Evolutionary conservation across 2,888 invertebrate species (phyloP).

Genomic region (Teleiodes luculella): DNA sequence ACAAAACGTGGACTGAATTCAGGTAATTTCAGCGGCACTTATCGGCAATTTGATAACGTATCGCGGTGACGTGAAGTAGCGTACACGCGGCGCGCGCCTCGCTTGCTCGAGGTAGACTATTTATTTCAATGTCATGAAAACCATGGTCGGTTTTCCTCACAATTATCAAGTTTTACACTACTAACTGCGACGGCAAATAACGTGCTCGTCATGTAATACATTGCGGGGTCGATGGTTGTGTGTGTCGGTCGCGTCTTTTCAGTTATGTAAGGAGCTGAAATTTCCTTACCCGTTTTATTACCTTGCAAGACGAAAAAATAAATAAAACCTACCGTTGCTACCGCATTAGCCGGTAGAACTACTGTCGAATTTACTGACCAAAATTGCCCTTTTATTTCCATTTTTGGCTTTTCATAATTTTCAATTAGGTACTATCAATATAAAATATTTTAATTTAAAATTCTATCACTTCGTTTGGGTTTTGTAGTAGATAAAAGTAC

Average conservation of each 20-base stretch:
- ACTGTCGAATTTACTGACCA: too few species aligned
- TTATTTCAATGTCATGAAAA: constrained; percentile 36
- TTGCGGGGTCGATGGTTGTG: neutral
- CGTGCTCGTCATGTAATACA: constrained; percentile 28
- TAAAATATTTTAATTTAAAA: too few species aligned
- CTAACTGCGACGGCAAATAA: constrained; percentile 34
- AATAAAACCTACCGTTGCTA: too few species aligned
- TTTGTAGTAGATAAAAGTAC: too few species aligned
- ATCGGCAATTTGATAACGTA: constrained; percentile 34
- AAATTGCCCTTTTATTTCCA: too few species aligned
- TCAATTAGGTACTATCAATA: too few species aligned
- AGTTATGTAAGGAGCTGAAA: too few species aligned
- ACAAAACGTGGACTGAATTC: constrained; percentile 30
- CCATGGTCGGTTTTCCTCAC: constrained; percentile 40
- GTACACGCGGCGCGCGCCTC: constrained; percentile 23
- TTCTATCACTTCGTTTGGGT: too few species aligned
- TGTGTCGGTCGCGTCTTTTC: neutral
- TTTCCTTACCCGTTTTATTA: too few species aligned
- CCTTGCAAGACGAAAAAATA: too few species aligned
- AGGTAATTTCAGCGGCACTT: constrained; percentile 26
- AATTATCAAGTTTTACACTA: constrained; percentile 37
- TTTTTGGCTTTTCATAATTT: too few species aligned
- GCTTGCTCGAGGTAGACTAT: constrained; percentile 22
- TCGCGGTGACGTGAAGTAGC: constrained; percentile 13
- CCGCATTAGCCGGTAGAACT: too few species aligned